Base-by-base conservation (phyloP, 2,797 vertebrate genomes). In the Scolopax bukidnonensis region DNA sequence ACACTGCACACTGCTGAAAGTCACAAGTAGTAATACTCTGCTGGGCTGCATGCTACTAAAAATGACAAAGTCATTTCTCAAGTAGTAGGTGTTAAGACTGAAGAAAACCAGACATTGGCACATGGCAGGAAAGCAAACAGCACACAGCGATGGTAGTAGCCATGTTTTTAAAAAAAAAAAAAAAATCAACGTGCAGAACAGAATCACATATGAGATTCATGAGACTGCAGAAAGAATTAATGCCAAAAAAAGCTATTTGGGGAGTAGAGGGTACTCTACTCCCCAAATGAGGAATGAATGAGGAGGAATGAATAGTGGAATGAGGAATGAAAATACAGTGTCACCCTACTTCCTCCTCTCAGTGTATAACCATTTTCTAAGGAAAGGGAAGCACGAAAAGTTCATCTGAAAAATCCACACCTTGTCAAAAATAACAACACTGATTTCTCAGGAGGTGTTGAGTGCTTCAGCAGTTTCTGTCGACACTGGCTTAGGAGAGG, bases 1-100 rank as follows among this genome's bases (percentile, higher is more conserved):
- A 65, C 10, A 65, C 25, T 0, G 1, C 79, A 71, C n/a, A 6
- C 57, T 78, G 77, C 59, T 87, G 73, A 64, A 89, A 95, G 74
- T 79, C 86, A 82, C 57, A 76, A 90, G 80, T 33, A 90, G 88
- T 87, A 96, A 95, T 92, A 69, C 59, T 90, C 67, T 41, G 36
- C 74, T 4, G 27, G 47, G 80, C 70, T 90, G 59, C 56, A 59
- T 25, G 60, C 67, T 76, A 74, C 63, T 56, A 79, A 86, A 92
- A 91, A 54, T 69, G 91, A 93, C 85, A 65, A 93, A 90, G 74
- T 28, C 10, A 4, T 50, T 94, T 93, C 81, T 95, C 54, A 54
- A 90, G 63, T 48, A 82, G 83, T 76, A 93, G 77, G 80, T 87
- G 90, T 76, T 84, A 79, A 94, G 80, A 50, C 47, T 84, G 88